Conservation (phyloP, 2,888 invertebrate genomes). For the Agrochola circellaris region DNA sequence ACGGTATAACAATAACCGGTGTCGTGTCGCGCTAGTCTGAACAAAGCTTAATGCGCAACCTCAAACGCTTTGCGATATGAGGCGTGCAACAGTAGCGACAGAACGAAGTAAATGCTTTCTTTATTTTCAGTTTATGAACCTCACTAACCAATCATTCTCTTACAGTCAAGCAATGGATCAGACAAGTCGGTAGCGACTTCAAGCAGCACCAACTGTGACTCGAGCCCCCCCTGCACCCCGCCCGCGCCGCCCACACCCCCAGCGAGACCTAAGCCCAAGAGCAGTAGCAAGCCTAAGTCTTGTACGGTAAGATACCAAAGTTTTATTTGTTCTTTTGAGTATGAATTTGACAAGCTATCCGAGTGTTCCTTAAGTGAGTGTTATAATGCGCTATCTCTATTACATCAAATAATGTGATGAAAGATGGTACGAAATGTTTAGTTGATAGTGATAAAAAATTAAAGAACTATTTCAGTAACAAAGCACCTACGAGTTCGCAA, state of each 20-base stretch:
- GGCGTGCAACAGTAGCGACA: too few relatives aligned
- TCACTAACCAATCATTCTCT: conserved; percentile 15
- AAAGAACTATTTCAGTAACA: not conserved
- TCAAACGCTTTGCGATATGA: too few relatives aligned
- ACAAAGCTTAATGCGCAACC: too few relatives aligned
- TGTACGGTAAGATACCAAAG: conserved; percentile 74
- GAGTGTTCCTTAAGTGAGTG: not conserved
- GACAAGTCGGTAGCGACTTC: conserved; percentile 80
- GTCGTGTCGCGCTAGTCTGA: too few relatives aligned
- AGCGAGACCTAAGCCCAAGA: conserved; percentile 74
- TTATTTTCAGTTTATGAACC: not conserved
- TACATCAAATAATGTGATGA: not conserved
- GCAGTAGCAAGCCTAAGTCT: conserved; percentile 76
- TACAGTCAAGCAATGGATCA: conserved; percentile 84
- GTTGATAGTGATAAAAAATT: not conserved
- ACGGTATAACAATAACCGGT: too few relatives aligned
- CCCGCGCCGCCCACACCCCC: conserved; percentile 80
- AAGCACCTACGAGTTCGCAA: not conserved
- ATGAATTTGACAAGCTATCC: conserved; percentile 10
- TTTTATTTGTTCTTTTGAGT: conserved; percentile 8
- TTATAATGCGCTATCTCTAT: not conserved
- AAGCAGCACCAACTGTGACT: conserved; percentile 75
- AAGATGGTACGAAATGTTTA: not conserved
- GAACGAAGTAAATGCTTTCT: too few relatives aligned
- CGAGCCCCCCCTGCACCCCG: conserved; percentile 86